Percentiles rank a stretch among this genome's conserved stretches.
Evolutionary conservation across 2,888 invertebrate genomes (phyloP).

Genomic region (Mimachlamys varia): DNA sequence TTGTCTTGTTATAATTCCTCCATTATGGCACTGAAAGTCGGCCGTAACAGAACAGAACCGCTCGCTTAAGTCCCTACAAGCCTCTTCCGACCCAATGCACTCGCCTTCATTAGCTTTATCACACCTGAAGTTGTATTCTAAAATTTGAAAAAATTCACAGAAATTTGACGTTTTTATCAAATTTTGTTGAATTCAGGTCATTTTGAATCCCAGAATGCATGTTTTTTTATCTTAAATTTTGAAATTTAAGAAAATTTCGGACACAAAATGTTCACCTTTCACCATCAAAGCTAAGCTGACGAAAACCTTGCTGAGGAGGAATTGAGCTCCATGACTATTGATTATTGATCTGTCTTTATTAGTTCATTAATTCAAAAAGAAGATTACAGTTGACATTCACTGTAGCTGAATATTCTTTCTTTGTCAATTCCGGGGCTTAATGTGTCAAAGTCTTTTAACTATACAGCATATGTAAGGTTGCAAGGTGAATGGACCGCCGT

Average conservation of each 20-base stretch:
- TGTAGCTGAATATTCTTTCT: slow-evolving; percentile 28
- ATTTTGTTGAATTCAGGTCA: neutral
- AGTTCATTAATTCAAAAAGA: slow-evolving; percentile 36
- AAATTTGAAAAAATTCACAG: neutral
- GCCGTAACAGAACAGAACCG: slow-evolving; percentile 31
- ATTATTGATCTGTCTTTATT: slow-evolving; percentile 31
- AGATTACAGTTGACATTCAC: slow-evolving; percentile 23
- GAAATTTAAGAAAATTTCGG: neutral
- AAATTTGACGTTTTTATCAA: neutral
- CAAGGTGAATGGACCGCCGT: slow-evolving; percentile 3
- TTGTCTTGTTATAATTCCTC: slow-evolving; percentile 21
- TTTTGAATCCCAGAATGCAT: neutral
- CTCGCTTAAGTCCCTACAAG: slow-evolving; percentile 28
- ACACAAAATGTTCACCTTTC: neutral
- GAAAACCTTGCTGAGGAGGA: neutral
- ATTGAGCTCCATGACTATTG: neutral
- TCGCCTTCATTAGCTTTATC: neutral
- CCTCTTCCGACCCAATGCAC: slow-evolving; percentile 16
- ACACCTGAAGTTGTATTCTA: neutral
- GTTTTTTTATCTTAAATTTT: neutral
- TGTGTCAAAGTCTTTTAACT: slow-evolving; percentile 34
- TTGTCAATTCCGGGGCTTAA: slow-evolving; percentile 31
- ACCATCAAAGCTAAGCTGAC: neutral
- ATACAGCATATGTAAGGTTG: neutral
- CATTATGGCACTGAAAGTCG: slow-evolving; percentile 8